A percentile compares a stretch with the other conserved stretches of the same genome.
Conservation (phyloP, 2,888 invertebrate species). For the Periphyllus acericola region DNA sequence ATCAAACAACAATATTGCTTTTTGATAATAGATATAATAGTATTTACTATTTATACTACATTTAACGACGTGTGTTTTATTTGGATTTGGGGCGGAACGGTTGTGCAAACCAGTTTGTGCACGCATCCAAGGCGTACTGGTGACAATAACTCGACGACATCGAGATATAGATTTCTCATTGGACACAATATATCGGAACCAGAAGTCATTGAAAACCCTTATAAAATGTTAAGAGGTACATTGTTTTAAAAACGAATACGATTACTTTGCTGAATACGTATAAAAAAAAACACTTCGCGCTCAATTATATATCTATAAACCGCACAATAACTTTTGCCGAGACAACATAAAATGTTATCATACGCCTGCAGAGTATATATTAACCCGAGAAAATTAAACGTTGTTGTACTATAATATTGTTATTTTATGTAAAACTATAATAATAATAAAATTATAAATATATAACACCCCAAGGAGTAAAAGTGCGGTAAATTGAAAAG, state of each 20-base stretch:
- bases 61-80: not conserved
- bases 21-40: not conserved
- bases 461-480: too few relatives aligned
- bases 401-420: too few relatives aligned
- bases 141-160: slow-evolving; percentile 17
- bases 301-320: too few relatives aligned
- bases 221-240: too few relatives aligned
- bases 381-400: too few relatives aligned
- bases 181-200: slow-evolving; percentile 9
- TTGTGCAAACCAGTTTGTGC: slow-evolving; percentile 29
- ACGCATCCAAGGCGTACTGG: slow-evolving; percentile 23
- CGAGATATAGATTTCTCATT: slow-evolving; percentile 13
- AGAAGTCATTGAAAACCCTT: slow-evolving; percentile 51
- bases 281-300: too few relatives aligned
- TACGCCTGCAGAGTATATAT: too few relatives aligned
- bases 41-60: not conserved
- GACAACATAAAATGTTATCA: too few relatives aligned
- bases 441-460: too few relatives aligned
- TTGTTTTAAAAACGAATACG: not conserved
- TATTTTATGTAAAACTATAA: too few relatives aligned
- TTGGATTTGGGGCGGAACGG: slow-evolving; percentile 41
- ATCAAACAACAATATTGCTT: not conserved
- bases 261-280: not conserved
- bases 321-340: too few relatives aligned
- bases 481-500: too few relatives aligned